Conservation (phyloP, 1,140 invertebrate genomes). For the Pantala flavescens region DNA sequence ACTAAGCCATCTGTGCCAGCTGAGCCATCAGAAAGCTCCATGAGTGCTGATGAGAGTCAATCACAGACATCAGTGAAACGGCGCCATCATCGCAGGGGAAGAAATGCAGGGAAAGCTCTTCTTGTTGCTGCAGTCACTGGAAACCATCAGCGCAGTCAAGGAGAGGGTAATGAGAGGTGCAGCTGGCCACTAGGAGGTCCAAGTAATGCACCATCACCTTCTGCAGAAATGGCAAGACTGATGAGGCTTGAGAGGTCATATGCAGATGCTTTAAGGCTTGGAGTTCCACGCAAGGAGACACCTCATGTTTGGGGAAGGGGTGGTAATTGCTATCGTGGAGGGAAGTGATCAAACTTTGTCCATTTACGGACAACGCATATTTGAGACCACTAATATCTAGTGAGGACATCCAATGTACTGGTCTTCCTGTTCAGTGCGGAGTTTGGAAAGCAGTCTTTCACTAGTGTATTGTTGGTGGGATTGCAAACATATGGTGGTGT, state of each 20-base stretch:
- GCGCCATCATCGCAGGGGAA: background rate
- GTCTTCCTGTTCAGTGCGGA: background rate
- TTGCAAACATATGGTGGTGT: background rate
- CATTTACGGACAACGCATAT: background rate
- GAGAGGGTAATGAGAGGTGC: background rate
- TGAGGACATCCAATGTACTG: background rate
- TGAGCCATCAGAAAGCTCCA: background rate
- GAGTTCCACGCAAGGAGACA: slow-evolving; percentile 9
- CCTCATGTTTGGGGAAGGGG: background rate
- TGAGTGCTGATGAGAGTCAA: background rate
- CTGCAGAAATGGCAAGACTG: slow-evolving; percentile 66
- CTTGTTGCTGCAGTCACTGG: background rate
- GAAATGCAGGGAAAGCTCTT: background rate
- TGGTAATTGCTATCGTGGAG: background rate
- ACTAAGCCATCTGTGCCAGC: background rate
- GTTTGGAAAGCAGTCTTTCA: background rate
- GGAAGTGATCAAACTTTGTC: background rate
- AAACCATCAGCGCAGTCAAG: slow-evolving; percentile 4
- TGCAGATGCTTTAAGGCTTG: slow-evolving; percentile 64
- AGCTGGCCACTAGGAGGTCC: background rate
- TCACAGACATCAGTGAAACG: background rate
- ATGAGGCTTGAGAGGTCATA: slow-evolving; percentile 71
- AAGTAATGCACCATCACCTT: slow-evolving; percentile 47
- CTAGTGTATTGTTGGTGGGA: background rate
- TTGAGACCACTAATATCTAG: background rate